A percentile compares a stretch with the other conserved stretches of the same genome.
phyloP scores from a whole-genome alignment of 2,888 invertebrate species.

The Slavum lentiscoides region DNA sequence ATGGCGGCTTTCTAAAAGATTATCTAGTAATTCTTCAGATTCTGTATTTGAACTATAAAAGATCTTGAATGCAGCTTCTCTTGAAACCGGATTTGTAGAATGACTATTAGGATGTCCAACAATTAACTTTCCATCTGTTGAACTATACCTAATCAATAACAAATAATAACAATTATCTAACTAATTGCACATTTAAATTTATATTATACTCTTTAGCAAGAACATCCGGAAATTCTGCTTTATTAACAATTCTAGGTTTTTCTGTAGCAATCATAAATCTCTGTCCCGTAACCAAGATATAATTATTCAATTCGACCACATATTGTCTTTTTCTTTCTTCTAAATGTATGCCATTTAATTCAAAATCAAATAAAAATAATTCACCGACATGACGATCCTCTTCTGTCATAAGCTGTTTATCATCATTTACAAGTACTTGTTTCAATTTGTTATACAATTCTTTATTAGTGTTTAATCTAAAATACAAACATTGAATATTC shows the following conservation, averaged over 20 bases:
- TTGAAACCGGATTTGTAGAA: conserved; percentile 69
- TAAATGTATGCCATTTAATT: conserved; percentile 95
- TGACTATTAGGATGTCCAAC: conserved; percentile 32
- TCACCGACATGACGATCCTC: conserved; percentile 85
- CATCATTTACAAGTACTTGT: conserved; percentile 72
- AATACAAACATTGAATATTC: conserved; percentile 17
- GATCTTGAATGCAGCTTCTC: conserved; percentile 86
- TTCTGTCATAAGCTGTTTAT: conserved; percentile 67
- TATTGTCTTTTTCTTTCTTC: conserved; percentile 70
- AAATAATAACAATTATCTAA: background rate
- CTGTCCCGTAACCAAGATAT: conserved; percentile 79
- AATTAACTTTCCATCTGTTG: conserved; percentile 6
- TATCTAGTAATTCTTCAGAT: conserved; percentile 75
- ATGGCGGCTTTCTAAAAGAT: conserved; percentile 75
- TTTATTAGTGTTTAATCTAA: conserved; percentile 86
- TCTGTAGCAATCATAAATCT: conserved; percentile 78
- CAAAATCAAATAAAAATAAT: conserved; percentile 94
- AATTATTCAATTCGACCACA: conserved; percentile 86
- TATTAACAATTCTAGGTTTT: conserved; percentile 70
- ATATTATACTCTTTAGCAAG: conserved; percentile 62
- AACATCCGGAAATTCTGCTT: conserved; percentile 67
- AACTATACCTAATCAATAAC: conserved; percentile 20
- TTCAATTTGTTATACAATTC: conserved; percentile 78
- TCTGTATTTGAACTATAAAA: conserved; percentile 77
- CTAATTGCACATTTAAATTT: background rate